Evolutionary conservation across 64 coral and sea anemone genomes (phyloP), one percentile per base, ranked within the genome.

Genomic region (Hydrozoanthus tunicans): DNA sequence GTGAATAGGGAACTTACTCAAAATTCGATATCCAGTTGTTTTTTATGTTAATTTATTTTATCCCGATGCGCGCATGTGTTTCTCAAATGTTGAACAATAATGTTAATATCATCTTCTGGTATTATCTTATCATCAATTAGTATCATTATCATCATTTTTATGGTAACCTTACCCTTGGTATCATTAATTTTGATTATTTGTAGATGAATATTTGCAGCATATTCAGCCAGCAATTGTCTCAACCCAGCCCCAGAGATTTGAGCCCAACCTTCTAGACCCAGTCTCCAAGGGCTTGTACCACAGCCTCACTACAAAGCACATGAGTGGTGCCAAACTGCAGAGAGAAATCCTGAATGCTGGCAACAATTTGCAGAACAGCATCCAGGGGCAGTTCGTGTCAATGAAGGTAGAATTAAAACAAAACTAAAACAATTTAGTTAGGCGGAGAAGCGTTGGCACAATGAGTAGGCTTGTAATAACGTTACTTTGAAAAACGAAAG

Each of bases 341-440:
- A 65, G 54, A 7, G 79, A 74, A 5, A 7, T 91, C 14, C 14
- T 82, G 51, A 77, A 51, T 23, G 92, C 57, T 26, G 94, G 88
- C 0, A 73, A 82, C 64, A 56, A 86, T 77, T 66, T 96, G 6
- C 91, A 93, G 24, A 76, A 62, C 9, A 86, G 51, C 27, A 77
- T 96, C 25, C 91, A 91, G 62, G 91, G 89, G 51, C 94, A 96
- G 56, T 96, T 96, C 77, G 73, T 89, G 4, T 93, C 91, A 51
- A 82, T 96, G 24, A 96, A 93, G 95, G 95, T 96, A 43, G 32
- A 43, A 43, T 43, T 43, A 43, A 43, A 43, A 43, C 32, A 43
- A 43, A 43, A 43, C 32, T 43, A 43, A 43, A 43, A 43, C 2
- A 43, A 43, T 43, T 43, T 43, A 43, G 32, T 43, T 43, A 43